These are phyloP conservation scores for Artibeus jamaicensis DNA, from an alignment of 2,797 vertebrate species.

Conservation along the genomic window DNA sequence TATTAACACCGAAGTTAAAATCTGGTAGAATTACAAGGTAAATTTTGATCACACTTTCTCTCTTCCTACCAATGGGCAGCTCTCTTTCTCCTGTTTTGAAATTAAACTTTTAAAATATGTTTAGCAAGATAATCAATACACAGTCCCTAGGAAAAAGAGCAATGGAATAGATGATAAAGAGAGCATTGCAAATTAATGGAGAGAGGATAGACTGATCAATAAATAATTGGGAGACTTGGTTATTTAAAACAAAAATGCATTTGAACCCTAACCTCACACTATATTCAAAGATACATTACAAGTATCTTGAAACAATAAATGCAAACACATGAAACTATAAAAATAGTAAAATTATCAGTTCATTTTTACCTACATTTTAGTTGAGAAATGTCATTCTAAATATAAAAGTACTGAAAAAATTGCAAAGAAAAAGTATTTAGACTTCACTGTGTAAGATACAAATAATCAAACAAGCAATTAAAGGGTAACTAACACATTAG, in stretches of 20 bases:
- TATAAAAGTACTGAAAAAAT: background rate
- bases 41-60: background rate
- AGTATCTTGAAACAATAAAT: background rate
- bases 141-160: background rate
- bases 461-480: background rate
- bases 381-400: background rate
- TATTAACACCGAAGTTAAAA: background rate
- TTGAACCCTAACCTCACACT: background rate
- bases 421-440: background rate
- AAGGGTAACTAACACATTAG: background rate
- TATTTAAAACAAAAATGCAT: slow-evolving; percentile 11
- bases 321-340: background rate
- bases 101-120: background rate
- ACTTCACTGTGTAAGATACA: background rate
- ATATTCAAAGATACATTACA: background rate
- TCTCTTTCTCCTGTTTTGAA: background rate
- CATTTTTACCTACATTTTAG: background rate
- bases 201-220: background rate
- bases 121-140: slow-evolving; percentile 3
- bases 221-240: background rate
- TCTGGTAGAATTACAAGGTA: background rate
- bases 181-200: background rate
- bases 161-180: background rate
- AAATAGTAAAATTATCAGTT: background rate
- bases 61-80: background rate